Evolutionary conservation across 2,113 vertebrate genomes (phyloP), one percentile per base, ranked within the genome.

Genomic region (Cephalophus harveyi): DNA sequence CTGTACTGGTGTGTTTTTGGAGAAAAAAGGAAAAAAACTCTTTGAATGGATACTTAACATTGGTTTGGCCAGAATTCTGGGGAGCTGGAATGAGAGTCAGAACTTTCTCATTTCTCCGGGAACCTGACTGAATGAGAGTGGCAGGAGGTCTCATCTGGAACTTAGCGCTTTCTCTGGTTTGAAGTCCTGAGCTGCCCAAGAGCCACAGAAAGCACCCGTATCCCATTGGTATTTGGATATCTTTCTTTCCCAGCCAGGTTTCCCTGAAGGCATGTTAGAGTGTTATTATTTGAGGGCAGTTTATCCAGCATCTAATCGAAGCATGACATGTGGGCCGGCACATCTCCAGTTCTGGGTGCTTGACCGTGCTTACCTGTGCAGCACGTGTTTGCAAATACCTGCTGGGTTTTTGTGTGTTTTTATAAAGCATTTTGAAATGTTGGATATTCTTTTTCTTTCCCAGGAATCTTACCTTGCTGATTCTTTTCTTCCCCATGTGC

Each of bases 321-420:
- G 43, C 62, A 46, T 30, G 97, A 40, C 48, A 21, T 85, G 13
- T 55, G 55, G 54, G 19, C 48, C 9, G 17, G 40, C 6, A 5
- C 81, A 71, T 50, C 33, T 87, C 7, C 27, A 83, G 48, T 87
- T 50, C 94, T 96, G 93, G 60, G n/a, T 93, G 10, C 96, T 97
- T 28, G 0, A 23, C 0, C 2, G 0, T 14, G 82, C 57, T 88
- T 67, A 17, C 25, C 78, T 87, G 76, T 25, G 1, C 1, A 62
- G 7, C 23, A 1, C 17, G 1, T 64, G 67, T 60, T 5, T 43
- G 50, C 50, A 92, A 74, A 52, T 46, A 3, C 27, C n/a, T 40
- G 9, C 54, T 89, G 30, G 54, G 19, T 40, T 83, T 57, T 82
- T 13, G 64, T 94, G 54, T 64, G 33, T 81, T 43, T 88, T 23